These are phyloP conservation scores for Clostera curtula DNA, from an alignment of 2,888 invertebrate genomes.

Conservation along the genomic window DNA sequence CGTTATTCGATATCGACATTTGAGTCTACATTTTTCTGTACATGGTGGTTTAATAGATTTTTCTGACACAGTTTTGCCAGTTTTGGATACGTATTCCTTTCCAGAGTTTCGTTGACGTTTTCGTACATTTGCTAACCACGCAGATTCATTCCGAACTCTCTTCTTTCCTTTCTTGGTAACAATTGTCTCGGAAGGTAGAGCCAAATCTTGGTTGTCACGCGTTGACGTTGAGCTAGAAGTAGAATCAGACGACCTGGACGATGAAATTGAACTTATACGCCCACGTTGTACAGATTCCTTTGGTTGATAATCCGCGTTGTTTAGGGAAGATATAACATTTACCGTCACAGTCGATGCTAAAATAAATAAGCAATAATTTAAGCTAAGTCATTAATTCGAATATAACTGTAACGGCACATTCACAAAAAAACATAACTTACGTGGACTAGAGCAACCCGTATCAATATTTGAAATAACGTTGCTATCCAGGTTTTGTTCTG, in stretches of 20 bases:
- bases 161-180: slow-evolving; percentile 8
- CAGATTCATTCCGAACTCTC: slow-evolving; percentile 9
- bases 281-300: slow-evolving; percentile 3
- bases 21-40: slow-evolving; percentile 3
- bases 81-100: slow-evolving; percentile 7
- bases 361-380: too few species aligned
- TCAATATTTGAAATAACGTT: too few species aligned
- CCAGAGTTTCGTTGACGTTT: slow-evolving; percentile 7
- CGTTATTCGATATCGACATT: slow-evolving; percentile 5
- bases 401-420: too few species aligned
- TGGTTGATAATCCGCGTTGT: slow-evolving; percentile 4
- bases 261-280: slow-evolving; percentile 5
- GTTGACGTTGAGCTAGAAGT: slow-evolving; percentile 3
- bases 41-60: slow-evolving; percentile 6
- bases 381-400: too few species aligned
- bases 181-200: slow-evolving; percentile 1
- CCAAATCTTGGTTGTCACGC: slow-evolving; percentile 1
- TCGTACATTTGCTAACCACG: slow-evolving; percentile 8
- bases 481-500: too few species aligned
- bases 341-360: not conserved
- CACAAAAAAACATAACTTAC: too few species aligned
- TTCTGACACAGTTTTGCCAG: slow-evolving; percentile 4
- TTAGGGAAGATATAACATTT: slow-evolving; percentile 1
- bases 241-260: slow-evolving; percentile 6
- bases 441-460: too few species aligned